phyloP scores from a whole-genome alignment of 2,113 vertebrate species.

The Spilogale gracilis region DNA sequence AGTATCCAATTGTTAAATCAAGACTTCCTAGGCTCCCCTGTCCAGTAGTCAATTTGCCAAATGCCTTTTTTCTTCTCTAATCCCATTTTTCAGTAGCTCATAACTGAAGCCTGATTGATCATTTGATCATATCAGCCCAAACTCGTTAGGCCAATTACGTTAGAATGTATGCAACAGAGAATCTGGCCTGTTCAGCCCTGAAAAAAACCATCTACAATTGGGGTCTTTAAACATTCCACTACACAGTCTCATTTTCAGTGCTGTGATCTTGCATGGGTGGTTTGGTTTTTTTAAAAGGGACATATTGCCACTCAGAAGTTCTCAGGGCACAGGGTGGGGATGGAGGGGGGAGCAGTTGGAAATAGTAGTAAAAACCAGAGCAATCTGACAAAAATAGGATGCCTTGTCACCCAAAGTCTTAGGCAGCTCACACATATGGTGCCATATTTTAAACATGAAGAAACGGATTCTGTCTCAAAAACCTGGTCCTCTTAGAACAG shows the following conservation, averaged over 20 bases:
- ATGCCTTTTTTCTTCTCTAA: conserved; percentile 62
- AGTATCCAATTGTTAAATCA: conserved; percentile 42
- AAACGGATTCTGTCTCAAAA: conserved; percentile 65
- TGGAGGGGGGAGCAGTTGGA: neutral
- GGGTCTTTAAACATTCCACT: neutral
- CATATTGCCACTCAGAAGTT: conserved; percentile 62
- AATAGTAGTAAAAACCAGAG: conserved; percentile 55
- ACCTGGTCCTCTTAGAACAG: conserved; percentile 30
- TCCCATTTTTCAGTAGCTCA: conserved; percentile 64
- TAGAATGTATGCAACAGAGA: neutral
- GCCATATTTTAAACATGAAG: conserved; percentile 70
- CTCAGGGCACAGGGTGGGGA: conserved; percentile 50
- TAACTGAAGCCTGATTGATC: conserved; percentile 68
- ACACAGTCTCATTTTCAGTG: conserved; percentile 11
- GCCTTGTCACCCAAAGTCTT: conserved; percentile 70
- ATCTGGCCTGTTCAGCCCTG: neutral
- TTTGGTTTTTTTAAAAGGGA: conserved; percentile 67
- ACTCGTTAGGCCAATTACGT: conserved; percentile 74
- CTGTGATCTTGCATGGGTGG: neutral
- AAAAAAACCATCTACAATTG: neutral
- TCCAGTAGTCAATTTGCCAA: conserved; percentile 60
- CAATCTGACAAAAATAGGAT: conserved; percentile 77
- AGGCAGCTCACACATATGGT: conserved; percentile 72
- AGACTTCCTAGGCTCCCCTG: conserved; percentile 16
- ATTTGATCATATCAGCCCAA: conserved; percentile 63